Conservation (phyloP, 1,140 invertebrate genomes). For the Drosophila paulistorum region DNA sequence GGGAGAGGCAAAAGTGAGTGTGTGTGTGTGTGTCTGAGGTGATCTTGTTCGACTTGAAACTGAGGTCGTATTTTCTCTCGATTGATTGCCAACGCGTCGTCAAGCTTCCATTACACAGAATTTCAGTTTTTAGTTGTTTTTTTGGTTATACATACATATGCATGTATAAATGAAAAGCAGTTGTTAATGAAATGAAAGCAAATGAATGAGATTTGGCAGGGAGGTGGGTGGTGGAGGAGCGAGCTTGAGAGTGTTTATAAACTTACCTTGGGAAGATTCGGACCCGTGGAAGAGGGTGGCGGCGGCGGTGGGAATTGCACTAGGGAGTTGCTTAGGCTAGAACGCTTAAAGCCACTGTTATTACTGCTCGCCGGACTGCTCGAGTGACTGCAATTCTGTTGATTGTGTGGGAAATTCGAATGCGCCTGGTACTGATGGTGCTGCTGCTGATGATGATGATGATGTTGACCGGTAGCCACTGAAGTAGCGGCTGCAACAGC, state of each 20-base stretch:
- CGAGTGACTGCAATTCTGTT: constrained; percentile 52
- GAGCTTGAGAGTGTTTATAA: constrained; percentile 45
- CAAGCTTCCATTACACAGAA: constrained; percentile 23
- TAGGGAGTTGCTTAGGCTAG: constrained; percentile 65
- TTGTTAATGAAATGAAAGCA: constrained; percentile 1
- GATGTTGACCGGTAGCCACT: constrained; percentile 64
- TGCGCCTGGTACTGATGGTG: constrained; percentile 29
- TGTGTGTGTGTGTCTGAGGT: constrained; percentile 18
- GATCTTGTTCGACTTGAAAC: constrained; percentile 75
- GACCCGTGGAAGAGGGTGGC: constrained; percentile 37
- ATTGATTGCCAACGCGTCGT: constrained; percentile 23
- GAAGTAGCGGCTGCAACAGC: constrained; percentile 70
- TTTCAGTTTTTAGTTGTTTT: neutral
- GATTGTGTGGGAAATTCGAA: constrained; percentile 5
- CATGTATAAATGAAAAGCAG: neutral
- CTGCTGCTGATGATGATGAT: constrained; percentile 33
- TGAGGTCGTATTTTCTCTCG: constrained; percentile 50
- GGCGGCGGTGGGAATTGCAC: constrained; percentile 48
- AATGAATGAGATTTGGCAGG: neutral
- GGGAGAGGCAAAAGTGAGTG: neutral
- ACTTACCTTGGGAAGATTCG: constrained; percentile 65
- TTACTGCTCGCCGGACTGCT: constrained; percentile 56
- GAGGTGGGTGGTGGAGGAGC: neutral
- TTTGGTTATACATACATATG: neutral
- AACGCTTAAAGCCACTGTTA: constrained; percentile 55